Evolutionary conservation across 64 coral and sea anemone genomes (phyloP).

Genomic region (Montipora cactus): DNA sequence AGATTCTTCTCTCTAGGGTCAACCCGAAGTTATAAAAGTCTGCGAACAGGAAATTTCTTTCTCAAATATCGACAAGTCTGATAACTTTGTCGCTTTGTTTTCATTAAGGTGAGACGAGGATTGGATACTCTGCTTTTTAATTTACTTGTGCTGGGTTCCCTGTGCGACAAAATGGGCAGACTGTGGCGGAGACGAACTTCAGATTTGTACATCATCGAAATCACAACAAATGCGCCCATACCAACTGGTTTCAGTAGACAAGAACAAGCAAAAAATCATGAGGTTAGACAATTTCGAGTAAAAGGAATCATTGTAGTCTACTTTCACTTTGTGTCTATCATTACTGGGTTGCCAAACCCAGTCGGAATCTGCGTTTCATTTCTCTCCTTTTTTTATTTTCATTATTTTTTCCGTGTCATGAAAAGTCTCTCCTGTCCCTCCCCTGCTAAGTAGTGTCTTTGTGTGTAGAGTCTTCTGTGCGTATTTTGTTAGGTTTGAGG

Average conservation of each 20-base stretch:
- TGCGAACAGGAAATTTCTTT: background rate
- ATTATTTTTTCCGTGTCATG: too few relatives aligned
- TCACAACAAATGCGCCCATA: slow-evolving; percentile 34
- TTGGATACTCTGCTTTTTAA: slow-evolving; percentile 85
- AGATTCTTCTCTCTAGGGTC: background rate
- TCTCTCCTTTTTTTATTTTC: too few relatives aligned
- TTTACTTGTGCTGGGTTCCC: slow-evolving; percentile 63
- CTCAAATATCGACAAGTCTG: background rate
- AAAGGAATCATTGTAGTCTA: background rate
- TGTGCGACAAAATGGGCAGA: slow-evolving; percentile 68
- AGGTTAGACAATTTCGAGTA: background rate
- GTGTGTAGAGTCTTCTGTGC: too few relatives aligned
- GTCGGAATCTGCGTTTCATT: too few relatives aligned
- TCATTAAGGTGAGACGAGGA: slow-evolving; percentile 5
- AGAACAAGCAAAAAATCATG: background rate
- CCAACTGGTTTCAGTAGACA: slow-evolving; percentile 17
- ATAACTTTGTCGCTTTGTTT: background rate
- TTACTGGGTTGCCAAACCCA: too few relatives aligned
- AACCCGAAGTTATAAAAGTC: background rate
- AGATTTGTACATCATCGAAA: slow-evolving; percentile 90
- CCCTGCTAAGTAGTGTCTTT: too few relatives aligned
- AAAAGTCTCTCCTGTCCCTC: too few relatives aligned
- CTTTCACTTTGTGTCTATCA: too few relatives aligned
- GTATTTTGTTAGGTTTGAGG: too few relatives aligned
- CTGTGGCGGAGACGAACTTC: slow-evolving; percentile 81